Conservation (phyloP, 1,140 invertebrate genomes). For the Drosophila yakuba region DNA sequence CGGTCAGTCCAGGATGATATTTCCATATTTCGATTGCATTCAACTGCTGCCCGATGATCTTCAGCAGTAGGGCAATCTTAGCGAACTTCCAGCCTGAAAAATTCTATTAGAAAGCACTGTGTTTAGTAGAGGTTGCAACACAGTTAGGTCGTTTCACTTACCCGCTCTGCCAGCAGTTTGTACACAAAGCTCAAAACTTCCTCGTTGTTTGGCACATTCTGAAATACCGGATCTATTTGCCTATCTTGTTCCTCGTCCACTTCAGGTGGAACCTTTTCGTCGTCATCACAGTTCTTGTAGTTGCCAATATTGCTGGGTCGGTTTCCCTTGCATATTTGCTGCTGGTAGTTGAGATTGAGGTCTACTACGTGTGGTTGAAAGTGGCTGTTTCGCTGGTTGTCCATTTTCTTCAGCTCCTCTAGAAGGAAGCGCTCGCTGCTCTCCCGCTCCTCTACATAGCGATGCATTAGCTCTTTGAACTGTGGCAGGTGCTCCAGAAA, state of each 20-base stretch:
- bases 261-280: conserved; percentile 49
- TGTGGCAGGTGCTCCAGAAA: conserved; percentile 50
- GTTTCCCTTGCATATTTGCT: conserved; percentile 78
- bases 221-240: conserved; percentile 76
- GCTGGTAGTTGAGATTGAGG: conserved; percentile 68
- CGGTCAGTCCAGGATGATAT: conserved; percentile 78
- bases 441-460: conserved; percentile 71
- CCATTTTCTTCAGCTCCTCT: conserved; percentile 64
- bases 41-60: conserved; percentile 74
- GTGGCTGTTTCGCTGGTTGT: conserved; percentile 65
- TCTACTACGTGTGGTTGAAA: conserved; percentile 48
- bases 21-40: conserved; percentile 82
- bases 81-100: conserved; percentile 81
- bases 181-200: conserved; percentile 71
- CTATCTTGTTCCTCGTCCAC: conserved; percentile 61
- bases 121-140: background rate
- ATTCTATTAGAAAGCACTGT: conserved; percentile 32
- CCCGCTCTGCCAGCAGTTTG: conserved; percentile 60
- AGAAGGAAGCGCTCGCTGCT: conserved; percentile 67
- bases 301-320: conserved; percentile 79
- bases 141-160: conserved; percentile 9
- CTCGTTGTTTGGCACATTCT: conserved; percentile 77
- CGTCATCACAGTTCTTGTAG: conserved; percentile 76
- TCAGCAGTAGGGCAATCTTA: conserved; percentile 71
- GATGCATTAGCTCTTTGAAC: conserved; percentile 67